These are phyloP conservation scores for Dendroctonus ponderosae DNA, from an alignment of 1,140 invertebrate species.

Conservation along the genomic window DNA sequence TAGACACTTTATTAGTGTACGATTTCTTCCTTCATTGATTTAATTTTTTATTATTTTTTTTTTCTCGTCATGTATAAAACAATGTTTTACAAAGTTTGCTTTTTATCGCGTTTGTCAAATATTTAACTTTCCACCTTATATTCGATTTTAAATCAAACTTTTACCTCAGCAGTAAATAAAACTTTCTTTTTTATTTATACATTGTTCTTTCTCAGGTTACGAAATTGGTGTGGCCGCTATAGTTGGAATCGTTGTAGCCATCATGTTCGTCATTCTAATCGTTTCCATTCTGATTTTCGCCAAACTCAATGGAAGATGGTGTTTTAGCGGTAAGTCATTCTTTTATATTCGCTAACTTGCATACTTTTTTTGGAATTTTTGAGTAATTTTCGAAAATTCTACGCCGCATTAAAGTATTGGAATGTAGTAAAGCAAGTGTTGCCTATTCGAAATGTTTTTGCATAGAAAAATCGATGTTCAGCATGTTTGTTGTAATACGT, in stretches of 20 bases:
- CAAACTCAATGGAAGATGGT: constrained; percentile 75
- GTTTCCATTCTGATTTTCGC: constrained; percentile 71
- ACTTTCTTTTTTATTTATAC: neutral
- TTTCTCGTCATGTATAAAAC: no score
- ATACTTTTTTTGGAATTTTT: neutral
- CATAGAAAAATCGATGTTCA: neutral
- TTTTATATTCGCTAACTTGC: neutral
- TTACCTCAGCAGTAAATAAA: neutral
- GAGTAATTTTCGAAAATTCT: neutral
- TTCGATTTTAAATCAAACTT: no score
- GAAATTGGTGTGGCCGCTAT: constrained; percentile 71
- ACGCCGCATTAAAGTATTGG: neutral
- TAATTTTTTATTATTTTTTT: no score
- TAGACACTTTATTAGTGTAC: no score
- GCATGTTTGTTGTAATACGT: no score
- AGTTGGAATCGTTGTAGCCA: constrained; percentile 70
- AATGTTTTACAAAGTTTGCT: no score
- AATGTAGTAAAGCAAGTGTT: neutral
- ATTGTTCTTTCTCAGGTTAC: constrained; percentile 52
- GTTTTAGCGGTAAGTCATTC: constrained; percentile 72
- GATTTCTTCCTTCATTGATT: no score
- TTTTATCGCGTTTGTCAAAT: no score
- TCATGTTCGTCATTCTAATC: constrained; percentile 64
- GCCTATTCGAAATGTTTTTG: neutral
- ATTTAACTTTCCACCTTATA: no score